A percentile compares a stretch with the other conserved stretches of the same genome.
Conservation (phyloP, 1,140 invertebrate species). For the Sminthurinus signatus region DNA sequence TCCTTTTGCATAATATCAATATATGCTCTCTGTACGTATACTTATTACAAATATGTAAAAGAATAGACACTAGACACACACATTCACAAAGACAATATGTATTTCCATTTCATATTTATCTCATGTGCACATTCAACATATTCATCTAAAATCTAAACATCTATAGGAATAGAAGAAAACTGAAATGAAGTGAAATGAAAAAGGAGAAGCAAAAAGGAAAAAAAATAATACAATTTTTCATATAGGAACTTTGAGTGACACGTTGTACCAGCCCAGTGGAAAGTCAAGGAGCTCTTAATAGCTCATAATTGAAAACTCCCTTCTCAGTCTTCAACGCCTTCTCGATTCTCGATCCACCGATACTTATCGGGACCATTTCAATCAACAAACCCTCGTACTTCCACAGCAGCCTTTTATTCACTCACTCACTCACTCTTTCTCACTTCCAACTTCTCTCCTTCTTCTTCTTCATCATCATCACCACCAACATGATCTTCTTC, state of each 20-base stretch:
- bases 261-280: constrained; percentile 19
- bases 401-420: neutral
- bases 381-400: constrained; percentile 21
- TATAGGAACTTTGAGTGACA: constrained; percentile 23
- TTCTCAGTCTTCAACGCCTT: constrained; percentile 28
- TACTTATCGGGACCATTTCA: constrained; percentile 30
- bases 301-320: constrained; percentile 30
- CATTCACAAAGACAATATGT: too few relatives aligned
- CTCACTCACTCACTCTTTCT: neutral
- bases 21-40: too few relatives aligned
- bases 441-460: constrained; percentile 2
- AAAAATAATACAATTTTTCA: neutral
- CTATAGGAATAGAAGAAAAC: neutral
- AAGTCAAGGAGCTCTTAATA: constrained; percentile 33
- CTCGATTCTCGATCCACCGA: constrained; percentile 24
- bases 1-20: too few relatives aligned
- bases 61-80: too few relatives aligned
- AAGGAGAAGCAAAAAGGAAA: neutral
- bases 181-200: neutral
- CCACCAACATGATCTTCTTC: too few relatives aligned
- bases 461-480: neutral
- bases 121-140: too few relatives aligned
- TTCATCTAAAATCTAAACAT: too few relatives aligned
- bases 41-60: too few relatives aligned
- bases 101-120: too few relatives aligned